Percentiles rank a stretch among this genome's conserved stretches.
These are phyloP conservation scores for Carlito syrichta DNA, from an alignment of 2,113 vertebrate species.

Conservation along the genomic window DNA sequence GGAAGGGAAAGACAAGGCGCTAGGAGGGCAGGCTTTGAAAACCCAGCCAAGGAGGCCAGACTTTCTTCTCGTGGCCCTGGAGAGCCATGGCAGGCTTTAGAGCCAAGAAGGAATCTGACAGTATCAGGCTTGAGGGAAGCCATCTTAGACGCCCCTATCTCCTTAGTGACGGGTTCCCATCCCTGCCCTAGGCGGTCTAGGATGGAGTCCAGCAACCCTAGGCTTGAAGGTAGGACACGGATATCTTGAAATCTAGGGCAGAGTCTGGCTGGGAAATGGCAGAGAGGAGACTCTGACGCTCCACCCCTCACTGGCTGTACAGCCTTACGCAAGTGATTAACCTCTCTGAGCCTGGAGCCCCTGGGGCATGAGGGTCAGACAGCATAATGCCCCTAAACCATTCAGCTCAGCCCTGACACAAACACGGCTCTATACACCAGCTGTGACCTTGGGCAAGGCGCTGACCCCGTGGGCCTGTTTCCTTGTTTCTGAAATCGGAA, in stretches of 20 bases:
- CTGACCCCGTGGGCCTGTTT: not conserved
- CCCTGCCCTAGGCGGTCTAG: not conserved
- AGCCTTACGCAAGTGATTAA: not conserved
- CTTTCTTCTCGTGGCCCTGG: not conserved
- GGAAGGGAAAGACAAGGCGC: not conserved
- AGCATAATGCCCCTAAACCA: not conserved
- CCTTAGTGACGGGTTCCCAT: not conserved
- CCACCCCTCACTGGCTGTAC: not conserved
- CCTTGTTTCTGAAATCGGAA: not conserved
- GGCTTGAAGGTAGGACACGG: not conserved
- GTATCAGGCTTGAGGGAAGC: not conserved
- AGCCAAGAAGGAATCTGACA: not conserved
- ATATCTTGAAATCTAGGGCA: not conserved
- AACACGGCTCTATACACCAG: not conserved
- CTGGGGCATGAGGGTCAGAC: not conserved
- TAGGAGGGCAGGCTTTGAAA: not conserved
- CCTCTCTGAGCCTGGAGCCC: not conserved
- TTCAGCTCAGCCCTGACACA: not conserved
- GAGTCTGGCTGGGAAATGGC: not conserved
- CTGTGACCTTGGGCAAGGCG: not conserved
- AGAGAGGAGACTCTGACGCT: not conserved
- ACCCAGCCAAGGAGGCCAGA: not conserved
- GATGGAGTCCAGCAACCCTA: not conserved
- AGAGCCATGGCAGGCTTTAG: not conserved
- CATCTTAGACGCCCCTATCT: not conserved